Conservation (phyloP, 2,113 vertebrate species). For the Hemibagrus wyckioides region DNA sequence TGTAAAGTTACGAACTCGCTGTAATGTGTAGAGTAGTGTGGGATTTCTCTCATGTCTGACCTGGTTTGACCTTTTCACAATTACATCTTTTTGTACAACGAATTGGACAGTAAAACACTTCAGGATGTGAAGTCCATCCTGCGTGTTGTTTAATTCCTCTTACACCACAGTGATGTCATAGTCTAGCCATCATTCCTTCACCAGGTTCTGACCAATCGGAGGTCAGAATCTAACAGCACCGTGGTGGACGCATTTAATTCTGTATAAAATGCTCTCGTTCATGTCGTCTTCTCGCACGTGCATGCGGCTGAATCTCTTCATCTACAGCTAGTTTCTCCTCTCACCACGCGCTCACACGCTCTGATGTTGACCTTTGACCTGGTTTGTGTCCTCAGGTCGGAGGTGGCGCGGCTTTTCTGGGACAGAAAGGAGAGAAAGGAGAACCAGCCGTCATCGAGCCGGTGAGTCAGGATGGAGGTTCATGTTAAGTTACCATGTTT, state of each 20-base stretch:
- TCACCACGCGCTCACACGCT: neutral
- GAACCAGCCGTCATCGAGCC: conserved; percentile 96
- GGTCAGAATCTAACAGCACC: neutral
- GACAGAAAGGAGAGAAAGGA: conserved; percentile 94
- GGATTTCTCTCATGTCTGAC: neutral
- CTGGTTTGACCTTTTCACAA: neutral
- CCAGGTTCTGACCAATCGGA: neutral
- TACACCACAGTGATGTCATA: neutral
- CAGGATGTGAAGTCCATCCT: neutral
- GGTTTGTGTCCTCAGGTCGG: conserved; percentile 73
- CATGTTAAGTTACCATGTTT: neutral
- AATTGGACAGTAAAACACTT: neutral
- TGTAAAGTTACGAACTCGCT: neutral
- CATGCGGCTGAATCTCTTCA: neutral
- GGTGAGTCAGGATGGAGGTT: conserved; percentile 73
- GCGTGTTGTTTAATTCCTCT: neutral
- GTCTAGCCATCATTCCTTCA: neutral
- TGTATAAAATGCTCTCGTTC: neutral
- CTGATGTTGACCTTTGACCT: conserved; percentile 5
- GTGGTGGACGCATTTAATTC: neutral
- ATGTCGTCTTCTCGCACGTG: conserved; percentile 16
- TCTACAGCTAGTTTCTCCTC: neutral
- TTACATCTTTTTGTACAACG: neutral
- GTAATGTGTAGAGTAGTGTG: neutral
- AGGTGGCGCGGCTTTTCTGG: conserved; percentile 75